Evolutionary conservation across 2,797 vertebrate species (phyloP).

Genomic region (Florisuga fusca): DNA sequence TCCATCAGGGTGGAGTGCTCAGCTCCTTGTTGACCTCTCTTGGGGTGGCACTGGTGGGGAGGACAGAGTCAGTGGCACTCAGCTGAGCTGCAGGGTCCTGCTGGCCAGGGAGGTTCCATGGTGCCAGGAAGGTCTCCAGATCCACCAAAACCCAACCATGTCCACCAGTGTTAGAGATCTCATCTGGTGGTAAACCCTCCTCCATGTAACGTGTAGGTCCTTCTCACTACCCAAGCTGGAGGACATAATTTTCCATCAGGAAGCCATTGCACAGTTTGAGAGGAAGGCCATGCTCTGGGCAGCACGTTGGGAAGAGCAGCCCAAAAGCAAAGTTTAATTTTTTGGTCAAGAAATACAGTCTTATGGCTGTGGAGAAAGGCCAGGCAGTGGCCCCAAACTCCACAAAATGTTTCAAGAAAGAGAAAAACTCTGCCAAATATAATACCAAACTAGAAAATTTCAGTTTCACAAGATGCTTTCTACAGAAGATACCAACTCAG

Average conservation of each 20-base stretch:
- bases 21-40: background rate
- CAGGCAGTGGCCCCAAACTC: background rate
- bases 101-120: background rate
- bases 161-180: rapidly evolving
- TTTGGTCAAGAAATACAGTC: background rate
- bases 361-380: background rate
- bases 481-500: background rate
- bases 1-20: rapidly evolving
- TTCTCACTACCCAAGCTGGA: background rate
- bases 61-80: background rate
- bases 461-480: background rate
- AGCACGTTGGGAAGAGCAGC: background rate
- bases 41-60: background rate
- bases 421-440: background rate
- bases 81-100: background rate
- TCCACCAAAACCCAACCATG: background rate
- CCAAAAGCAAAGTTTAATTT: rapidly evolving
- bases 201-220: background rate
- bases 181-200: background rate
- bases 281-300: background rate
- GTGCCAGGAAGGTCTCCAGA: background rate
- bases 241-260: background rate
- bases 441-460: background rate
- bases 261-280: background rate
- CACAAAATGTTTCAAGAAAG: background rate